Conservation (phyloP, 1,140 invertebrate species). For the Musca vetustissima region DNA sequence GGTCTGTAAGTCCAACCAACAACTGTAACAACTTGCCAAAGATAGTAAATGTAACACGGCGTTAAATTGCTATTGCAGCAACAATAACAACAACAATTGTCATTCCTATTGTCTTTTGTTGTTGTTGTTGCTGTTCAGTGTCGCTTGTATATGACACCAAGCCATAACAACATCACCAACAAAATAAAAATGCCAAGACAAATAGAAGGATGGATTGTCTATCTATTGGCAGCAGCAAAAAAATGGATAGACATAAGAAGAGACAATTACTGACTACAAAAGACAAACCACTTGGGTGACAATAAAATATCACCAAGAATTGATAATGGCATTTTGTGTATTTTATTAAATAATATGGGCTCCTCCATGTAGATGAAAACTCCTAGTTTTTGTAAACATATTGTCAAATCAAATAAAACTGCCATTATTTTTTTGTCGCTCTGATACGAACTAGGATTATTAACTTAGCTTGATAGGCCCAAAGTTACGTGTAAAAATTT, state of each 20-base stretch:
- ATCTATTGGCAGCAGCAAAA: neutral
- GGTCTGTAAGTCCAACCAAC: neutral
- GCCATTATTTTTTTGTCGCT: no score
- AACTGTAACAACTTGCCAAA: conserved; percentile 6
- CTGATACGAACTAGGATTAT: no score
- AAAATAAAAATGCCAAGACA: neutral
- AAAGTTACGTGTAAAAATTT: no score
- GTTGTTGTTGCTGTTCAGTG: neutral
- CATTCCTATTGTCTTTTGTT: neutral
- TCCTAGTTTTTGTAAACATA: no score
- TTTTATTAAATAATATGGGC: neutral
- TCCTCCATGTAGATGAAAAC: no score
- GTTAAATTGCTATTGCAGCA: conserved; percentile 11
- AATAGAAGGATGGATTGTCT: neutral
- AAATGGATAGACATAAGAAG: neutral
- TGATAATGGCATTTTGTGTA: conserved; percentile 6
- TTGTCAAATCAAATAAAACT: neutral
- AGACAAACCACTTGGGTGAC: conserved; percentile 17
- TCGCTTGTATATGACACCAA: conserved; percentile 7
- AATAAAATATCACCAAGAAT: conserved; percentile 21
- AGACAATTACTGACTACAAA: neutral
- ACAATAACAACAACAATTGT: neutral
- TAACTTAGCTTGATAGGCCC: no score
- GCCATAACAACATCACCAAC: neutral
- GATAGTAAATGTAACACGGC: conserved; percentile 21